Percentiles rank a stretch among this genome's conserved stretches.
Conservation (phyloP, 2,797 vertebrate genomes). For the Mustela erminea region DNA sequence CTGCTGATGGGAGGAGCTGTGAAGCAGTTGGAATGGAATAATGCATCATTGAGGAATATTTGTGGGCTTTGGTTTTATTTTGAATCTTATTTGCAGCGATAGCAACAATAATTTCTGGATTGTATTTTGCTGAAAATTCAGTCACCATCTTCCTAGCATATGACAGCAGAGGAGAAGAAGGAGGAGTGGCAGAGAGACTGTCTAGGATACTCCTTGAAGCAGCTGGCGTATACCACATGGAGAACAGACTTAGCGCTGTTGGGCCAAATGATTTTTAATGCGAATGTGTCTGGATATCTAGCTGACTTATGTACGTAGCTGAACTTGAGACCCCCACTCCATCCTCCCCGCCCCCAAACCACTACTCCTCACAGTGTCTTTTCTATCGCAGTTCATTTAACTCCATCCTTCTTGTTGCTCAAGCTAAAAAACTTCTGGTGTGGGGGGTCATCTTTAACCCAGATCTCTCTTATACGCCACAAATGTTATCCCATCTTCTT, state of each 20-base stretch:
- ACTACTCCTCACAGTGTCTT: neutral
- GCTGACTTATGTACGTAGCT: neutral
- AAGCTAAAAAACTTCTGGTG: neutral
- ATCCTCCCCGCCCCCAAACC: neutral
- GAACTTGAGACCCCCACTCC: neutral
- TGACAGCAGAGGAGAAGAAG: neutral
- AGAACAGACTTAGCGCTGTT: neutral
- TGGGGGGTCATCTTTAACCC: neutral
- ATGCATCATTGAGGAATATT: neutral
- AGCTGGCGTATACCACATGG: neutral
- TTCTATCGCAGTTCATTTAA: neutral
- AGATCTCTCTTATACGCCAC: neutral
- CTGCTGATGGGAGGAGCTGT: neutral
- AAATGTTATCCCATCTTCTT: neutral
- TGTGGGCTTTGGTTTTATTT: neutral
- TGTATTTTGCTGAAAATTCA: neutral
- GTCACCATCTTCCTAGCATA: neutral
- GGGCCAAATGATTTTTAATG: neutral
- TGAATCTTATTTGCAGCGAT: conserved; percentile 38
- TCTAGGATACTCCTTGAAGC: neutral
- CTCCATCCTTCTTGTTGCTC: neutral
- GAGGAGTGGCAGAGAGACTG: neutral
- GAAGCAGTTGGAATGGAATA: neutral
- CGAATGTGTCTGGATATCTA: neutral
- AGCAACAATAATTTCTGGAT: conserved; percentile 31